Evolutionary conservation across 2,797 vertebrate genomes (phyloP).

Genomic region (Atherinosoma microstoma): DNA sequence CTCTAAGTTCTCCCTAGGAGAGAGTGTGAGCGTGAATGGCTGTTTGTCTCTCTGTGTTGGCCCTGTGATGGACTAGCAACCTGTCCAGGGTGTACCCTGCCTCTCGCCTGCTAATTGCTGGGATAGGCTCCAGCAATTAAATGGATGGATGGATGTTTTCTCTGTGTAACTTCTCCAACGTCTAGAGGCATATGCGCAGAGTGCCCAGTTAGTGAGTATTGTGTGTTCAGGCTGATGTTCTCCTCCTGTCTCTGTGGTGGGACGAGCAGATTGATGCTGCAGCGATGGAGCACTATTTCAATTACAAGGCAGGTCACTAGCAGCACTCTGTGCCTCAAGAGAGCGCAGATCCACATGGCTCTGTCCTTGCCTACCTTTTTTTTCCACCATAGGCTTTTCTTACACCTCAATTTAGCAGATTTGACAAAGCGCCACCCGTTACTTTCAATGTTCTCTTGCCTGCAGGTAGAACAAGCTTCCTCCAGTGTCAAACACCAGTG

Average conservation of each 20-base stretch:
- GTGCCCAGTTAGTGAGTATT: constrained; percentile 34
- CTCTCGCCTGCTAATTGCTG: too few relatives aligned
- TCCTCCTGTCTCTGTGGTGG: constrained; percentile 49
- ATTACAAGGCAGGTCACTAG: constrained; percentile 58
- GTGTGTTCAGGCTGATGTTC: constrained; percentile 46
- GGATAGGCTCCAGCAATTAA: too few relatives aligned
- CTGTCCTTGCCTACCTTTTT: constrained; percentile 38
- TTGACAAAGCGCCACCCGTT: constrained; percentile 29
- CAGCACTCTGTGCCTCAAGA: constrained; percentile 46
- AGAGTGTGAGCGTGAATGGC: too few relatives aligned
- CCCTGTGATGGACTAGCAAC: too few relatives aligned
- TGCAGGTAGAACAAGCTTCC: constrained; percentile 8
- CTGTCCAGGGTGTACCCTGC: too few relatives aligned
- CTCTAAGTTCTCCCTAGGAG: too few relatives aligned
- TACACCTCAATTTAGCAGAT: constrained; percentile 28
- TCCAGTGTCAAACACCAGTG: constrained; percentile 4
- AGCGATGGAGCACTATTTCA: constrained; percentile 37
- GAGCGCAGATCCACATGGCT: constrained; percentile 38
- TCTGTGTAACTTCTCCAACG: constrained; percentile 30
- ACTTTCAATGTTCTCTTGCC: constrained; percentile 22
- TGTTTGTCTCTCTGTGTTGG: too few relatives aligned
- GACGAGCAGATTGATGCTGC: constrained; percentile 69
- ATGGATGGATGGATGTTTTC: not conserved
- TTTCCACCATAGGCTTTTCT: constrained; percentile 32
- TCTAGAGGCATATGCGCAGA: constrained; percentile 48